Evolutionary conservation across 2,888 invertebrate genomes (phyloP), one percentile per base, ranked within the genome.

Genomic region (Neria commutata): DNA sequence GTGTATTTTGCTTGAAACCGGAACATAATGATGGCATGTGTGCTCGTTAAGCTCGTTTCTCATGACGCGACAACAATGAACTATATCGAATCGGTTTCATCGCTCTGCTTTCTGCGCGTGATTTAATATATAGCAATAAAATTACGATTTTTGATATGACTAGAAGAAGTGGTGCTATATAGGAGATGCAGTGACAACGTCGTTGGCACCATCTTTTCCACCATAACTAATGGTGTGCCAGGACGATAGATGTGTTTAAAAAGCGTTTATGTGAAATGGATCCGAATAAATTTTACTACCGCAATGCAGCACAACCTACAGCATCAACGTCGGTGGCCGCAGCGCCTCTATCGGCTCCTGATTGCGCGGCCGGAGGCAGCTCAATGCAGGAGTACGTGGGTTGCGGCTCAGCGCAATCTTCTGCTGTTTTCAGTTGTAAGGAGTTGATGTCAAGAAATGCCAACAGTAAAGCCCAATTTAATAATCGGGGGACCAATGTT

Each of bases 221-320:
- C 34, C 24, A 23, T 49, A n/a, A 14, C 48, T 23, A 42, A 58
- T 53, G 23, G 45, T 26, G 21, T 29, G 23, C 6, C 33, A 55
- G 23, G 4, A 26, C 24, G 24, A 47, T 25, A 45, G 16, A 45
- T 52, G 58, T 40, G 58, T 23, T 19, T 23, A 47, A 19, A 54
- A 26, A 23, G 47, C 37, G 23, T 16, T 58, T 49, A 11, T 58
- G 68, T 63, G 73, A 69, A 62, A 79, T 80, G 79, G 79, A 80
- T 69, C 65, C 78, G 56, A 77, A 76, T 65, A 78, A 78, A 66
- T 75, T 73, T 61, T 79, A 79, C 64, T 77, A 75, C 65, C 77
- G 72, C 51, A 72, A 70, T 70, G 67, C 66, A 64, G 63, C 65
- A 57, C 70, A 70, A 47, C 67, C 66, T 49, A 56, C 67, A 47